A percentile compares a stretch with the other conserved stretches of the same genome.
phyloP scores from a whole-genome alignment of 1,140 invertebrate genomes.

The Idris sp. region DNA sequence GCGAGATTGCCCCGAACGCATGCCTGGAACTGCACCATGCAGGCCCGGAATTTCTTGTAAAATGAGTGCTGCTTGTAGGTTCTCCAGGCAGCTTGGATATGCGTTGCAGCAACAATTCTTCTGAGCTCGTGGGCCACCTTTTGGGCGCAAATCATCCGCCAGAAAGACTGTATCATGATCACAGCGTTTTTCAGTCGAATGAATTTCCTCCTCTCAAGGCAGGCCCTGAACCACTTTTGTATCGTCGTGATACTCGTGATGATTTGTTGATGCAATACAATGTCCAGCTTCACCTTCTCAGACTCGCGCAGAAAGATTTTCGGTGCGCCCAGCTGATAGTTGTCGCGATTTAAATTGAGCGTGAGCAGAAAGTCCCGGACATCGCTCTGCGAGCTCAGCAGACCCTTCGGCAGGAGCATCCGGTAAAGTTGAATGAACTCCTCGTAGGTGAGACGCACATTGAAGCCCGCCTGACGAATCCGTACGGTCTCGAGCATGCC shows the following conservation, averaged over 20 bases:
- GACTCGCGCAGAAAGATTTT: constrained; percentile 96
- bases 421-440: constrained; percentile 96
- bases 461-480: constrained; percentile 96
- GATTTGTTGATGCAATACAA: constrained; percentile 94
- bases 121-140: constrained; percentile 72
- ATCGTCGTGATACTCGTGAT: constrained; percentile 94
- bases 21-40: constrained; percentile 85
- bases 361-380: constrained; percentile 88
- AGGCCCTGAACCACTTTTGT: constrained; percentile 93
- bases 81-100: constrained; percentile 88
- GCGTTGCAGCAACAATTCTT: constrained; percentile 82
- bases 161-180: constrained; percentile 87
- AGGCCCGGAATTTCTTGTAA: constrained; percentile 82
- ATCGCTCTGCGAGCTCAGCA: constrained; percentile 88
- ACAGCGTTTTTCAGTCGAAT: constrained; percentile 85
- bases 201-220: constrained; percentile 88
- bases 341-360: constrained; percentile 89
- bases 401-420: constrained; percentile 92
- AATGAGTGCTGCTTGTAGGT: constrained; percentile 82
- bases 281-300: constrained; percentile 95
- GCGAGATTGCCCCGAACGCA: constrained; percentile 82
- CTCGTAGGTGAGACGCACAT: constrained; percentile 94
- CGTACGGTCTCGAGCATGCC: constrained; percentile 98
- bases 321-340: constrained; percentile 92
- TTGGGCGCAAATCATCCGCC: constrained; percentile 82